Conservation (phyloP, 2,113 vertebrate species). For the Poeciliopsis occidentalis region DNA sequence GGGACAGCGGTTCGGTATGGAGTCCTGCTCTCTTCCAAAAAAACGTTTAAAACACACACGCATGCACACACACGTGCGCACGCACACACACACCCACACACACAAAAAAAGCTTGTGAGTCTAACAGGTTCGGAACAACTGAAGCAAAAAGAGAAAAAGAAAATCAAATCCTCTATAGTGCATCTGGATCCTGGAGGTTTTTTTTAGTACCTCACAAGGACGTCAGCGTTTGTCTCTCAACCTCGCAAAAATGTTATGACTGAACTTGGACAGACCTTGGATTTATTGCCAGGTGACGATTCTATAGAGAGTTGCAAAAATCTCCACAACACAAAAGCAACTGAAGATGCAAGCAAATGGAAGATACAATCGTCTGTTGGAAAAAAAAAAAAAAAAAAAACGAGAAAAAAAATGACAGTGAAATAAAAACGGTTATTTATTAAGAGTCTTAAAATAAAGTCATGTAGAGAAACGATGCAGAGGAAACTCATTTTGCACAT, state of each 20-base stretch:
- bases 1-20: neutral
- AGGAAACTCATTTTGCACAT: too few relatives aligned
- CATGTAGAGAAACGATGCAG: too few relatives aligned
- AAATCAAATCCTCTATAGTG: neutral
- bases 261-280: conserved; percentile 8
- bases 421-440: neutral
- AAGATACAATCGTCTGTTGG: neutral
- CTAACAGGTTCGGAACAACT: neutral
- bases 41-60: neutral
- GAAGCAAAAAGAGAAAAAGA: neutral
- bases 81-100: neutral
- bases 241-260: neutral
- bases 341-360: neutral
- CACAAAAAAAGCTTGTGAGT: neutral
- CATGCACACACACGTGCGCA: neutral
- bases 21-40: neutral
- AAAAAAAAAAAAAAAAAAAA: too few relatives aligned
- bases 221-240: neutral
- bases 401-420: too few relatives aligned
- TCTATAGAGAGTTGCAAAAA: conserved; percentile 6
- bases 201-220: neutral
- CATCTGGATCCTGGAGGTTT: neutral
- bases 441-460: neutral
- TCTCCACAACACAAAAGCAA: neutral
- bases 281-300: conserved; percentile 1